Base-by-base conservation (phyloP, 2,888 invertebrate genomes). In the Orthosia cruda region DNA sequence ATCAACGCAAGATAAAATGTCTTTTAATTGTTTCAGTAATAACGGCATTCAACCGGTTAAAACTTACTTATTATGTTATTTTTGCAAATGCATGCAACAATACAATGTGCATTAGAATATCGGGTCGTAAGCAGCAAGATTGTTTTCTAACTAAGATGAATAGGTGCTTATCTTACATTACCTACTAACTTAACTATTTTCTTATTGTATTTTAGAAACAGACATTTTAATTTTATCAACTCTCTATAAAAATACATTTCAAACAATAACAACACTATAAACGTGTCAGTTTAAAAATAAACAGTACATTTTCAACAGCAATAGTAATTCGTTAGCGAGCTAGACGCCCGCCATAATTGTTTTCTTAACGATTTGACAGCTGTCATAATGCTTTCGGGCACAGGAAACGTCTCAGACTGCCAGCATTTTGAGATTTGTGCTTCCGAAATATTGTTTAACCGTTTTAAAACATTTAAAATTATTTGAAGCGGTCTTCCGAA, bases 341-440 rank as follows among this genome's bases (percentile, higher is more conserved):
- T 49, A 58, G 16, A 64, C 67, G 47, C 20, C 70, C 40, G n/a
- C 55, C 68, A 32, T 69, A 84, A 71, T 76, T 84, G 68, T 85
- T 79, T 81, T 67, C 76, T 63, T 62, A 76, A 75, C 61, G 61
- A 71, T 66, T 77, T 80, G 85, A 85, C 87, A 85, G 87, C 40
- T 85, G 85, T 85, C 85, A 87, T 74, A 80, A 77, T 74, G 54
- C 26, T 74, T 74, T 63, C 57, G n/a, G 70, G 74, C 62, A 74
- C 64, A 58, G 49, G 62, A 71, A 77, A 62, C 64, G 70, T 67
- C 40, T 58, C 55, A n/a, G 59, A 40, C 72, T 71, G 81, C 59
- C 87, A 74, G 67, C 63, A 65, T 74, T 74, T 87, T 75, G 65
- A 67, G 64, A 66, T 62, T 81, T 73, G 52, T 68, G 23, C 4